Conservation (phyloP, 2,797 vertebrate genomes). For the Centropyge bicolor region DNA sequence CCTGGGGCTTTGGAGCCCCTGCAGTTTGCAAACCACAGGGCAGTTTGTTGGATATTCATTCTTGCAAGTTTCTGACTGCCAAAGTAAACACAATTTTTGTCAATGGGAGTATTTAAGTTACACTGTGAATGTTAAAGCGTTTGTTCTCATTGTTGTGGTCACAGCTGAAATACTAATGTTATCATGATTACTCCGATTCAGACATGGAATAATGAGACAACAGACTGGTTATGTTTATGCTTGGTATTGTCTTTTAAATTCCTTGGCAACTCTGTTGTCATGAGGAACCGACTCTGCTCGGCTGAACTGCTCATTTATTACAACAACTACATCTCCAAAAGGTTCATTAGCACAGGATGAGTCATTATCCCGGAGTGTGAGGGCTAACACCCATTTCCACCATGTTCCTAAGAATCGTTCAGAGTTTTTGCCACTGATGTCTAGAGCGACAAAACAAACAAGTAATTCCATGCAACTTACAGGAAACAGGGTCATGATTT, state of each 20-base stretch:
- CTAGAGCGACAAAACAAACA: neutral
- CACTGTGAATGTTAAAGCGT: neutral
- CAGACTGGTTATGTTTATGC: neutral
- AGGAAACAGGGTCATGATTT: constrained; percentile 18
- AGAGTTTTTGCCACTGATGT: constrained; percentile 2
- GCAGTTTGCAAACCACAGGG: neutral
- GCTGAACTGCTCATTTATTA: constrained; percentile 38
- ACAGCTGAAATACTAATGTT: neutral
- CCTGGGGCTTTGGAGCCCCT: neutral
- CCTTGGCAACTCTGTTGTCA: constrained; percentile 34
- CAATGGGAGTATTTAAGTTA: neutral
- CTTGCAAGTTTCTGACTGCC: neutral
- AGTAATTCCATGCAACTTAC: constrained; percentile 1
- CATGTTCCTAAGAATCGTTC: neutral
- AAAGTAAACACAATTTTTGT: neutral
- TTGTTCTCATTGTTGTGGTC: neutral
- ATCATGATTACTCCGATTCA: neutral
- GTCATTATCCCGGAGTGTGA: constrained; percentile 30
- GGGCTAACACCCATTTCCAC: constrained; percentile 14
- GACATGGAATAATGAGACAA: neutral
- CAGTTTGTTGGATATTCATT: neutral
- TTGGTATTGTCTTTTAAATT: constrained; percentile 21
- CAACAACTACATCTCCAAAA: constrained; percentile 14
- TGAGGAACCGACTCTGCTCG: constrained; percentile 1
- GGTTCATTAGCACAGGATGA: constrained; percentile 47